Evolutionary conservation across 2,888 invertebrate species (phyloP).

Genomic region (Polydrusus cervinus): DNA sequence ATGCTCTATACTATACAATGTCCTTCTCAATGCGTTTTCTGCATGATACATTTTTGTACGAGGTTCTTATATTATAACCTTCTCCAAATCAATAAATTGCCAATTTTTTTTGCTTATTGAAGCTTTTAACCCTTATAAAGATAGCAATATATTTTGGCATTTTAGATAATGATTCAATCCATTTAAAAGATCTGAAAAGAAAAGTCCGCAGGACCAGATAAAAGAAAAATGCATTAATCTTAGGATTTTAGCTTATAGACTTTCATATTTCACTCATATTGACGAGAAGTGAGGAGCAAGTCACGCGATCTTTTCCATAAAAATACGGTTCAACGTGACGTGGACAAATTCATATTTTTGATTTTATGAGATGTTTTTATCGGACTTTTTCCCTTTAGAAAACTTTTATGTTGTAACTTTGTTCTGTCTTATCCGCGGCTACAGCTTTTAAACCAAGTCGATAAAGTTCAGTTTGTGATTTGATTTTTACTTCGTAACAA

Average conservation of each 20-base stretch:
- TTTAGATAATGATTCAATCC: conserved; percentile 15
- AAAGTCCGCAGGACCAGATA: conserved; percentile 33
- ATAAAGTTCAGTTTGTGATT: too few species aligned
- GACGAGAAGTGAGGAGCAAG: conserved; percentile 48
- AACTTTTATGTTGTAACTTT: neutral
- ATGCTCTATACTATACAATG: too few species aligned
- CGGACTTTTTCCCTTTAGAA: conserved; percentile 8
- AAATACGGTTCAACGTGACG: conserved; percentile 41
- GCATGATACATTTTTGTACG: too few species aligned
- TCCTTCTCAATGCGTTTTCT: too few species aligned
- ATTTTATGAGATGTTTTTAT: conserved; percentile 44
- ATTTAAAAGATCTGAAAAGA: conserved; percentile 1
- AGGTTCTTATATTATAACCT: too few species aligned
- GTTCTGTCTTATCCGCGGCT: too few species aligned
- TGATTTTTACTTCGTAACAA: too few species aligned
- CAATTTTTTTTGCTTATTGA: neutral
- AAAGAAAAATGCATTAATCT: conserved; percentile 46
- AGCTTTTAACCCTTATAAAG: conserved; percentile 2
- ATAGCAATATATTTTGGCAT: conserved; percentile 2
- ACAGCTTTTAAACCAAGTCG: too few species aligned
- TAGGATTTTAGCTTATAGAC: conserved; percentile 33
- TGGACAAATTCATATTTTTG: conserved; percentile 40
- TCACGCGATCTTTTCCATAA: conserved; percentile 35
- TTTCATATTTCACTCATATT: conserved; percentile 51
- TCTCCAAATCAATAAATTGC: too few species aligned